Evolutionary conservation across 2,113 vertebrate species (phyloP).

Genomic region (Cryptomyrus ogoouensis): DNA sequence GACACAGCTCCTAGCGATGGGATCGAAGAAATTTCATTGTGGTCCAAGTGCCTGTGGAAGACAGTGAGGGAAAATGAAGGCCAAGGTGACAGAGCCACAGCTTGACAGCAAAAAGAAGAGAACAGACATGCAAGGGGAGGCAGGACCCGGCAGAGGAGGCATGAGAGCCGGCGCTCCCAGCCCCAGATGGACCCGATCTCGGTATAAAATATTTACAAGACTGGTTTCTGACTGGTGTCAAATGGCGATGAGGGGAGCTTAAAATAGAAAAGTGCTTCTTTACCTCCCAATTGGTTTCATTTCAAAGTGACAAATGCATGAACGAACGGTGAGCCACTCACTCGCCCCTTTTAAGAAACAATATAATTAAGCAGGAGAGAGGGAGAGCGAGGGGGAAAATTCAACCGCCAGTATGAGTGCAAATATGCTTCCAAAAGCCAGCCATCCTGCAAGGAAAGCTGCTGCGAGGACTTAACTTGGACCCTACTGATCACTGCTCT

Average conservation of each 20-base stretch:
- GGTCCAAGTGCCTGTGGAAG: conserved; percentile 75
- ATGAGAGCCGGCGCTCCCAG: background rate
- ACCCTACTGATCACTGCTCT: background rate
- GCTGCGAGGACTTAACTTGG: background rate
- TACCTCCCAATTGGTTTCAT: conserved; percentile 59
- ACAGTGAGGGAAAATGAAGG: conserved; percentile 32
- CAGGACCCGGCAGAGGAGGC: background rate
- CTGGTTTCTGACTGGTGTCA: conserved; percentile 75
- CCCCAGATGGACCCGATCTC: conserved; percentile 41
- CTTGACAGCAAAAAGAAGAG: background rate
- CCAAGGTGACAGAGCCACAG: background rate
- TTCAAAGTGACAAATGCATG: conserved; percentile 51
- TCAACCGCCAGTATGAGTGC: background rate
- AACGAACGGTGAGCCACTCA: conserved; percentile 8
- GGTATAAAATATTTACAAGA: conserved; percentile 74
- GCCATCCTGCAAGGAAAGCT: background rate
- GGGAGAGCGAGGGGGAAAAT: no score
- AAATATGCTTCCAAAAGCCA: background rate
- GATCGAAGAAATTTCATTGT: conserved; percentile 81
- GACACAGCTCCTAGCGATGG: conserved; percentile 74
- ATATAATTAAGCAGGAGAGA: conserved; percentile 12
- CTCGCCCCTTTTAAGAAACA: conserved; percentile 26
- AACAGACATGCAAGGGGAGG: background rate
- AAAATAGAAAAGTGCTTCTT: conserved; percentile 77
- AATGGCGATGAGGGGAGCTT: conserved; percentile 74